Base-by-base conservation (phyloP, 2,888 invertebrate species). In the Yponomeuta plumbellus region DNA sequence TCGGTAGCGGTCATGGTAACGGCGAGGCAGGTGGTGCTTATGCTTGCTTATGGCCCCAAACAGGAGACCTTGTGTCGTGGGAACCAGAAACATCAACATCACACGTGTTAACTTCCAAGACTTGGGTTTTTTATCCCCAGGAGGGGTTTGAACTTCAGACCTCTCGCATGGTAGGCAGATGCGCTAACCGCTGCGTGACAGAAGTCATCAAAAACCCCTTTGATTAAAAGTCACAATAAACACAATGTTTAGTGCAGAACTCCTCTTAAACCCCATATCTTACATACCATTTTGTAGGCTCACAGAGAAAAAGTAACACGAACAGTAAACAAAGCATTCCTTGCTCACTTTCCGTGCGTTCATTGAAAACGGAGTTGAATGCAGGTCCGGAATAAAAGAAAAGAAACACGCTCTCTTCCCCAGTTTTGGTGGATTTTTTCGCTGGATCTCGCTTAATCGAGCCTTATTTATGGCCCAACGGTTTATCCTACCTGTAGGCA, bases 371-470 rank as follows among this genome's bases (percentile, higher is more conserved):
- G 44, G 44, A 52, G 17, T 6, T 52, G 44, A 52, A 52, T 52
- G 44, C 44, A 13, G 3, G 44, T 17, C 44, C 44, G 44, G 44
- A 52, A 13, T 52, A 52, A 52, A 52, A 52, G 44, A 17, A 52
- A 17, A 13, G 44, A 17, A 52, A 5, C 44, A 17, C 44, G 8
- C 8, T 34, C 34, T 52, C 44, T 52, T 52, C 17, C 44, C 44
- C 44, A 13, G 44, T 17, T 52, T 59, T 59, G 21, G 34, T 21
- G 59, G 59, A 22, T 23, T 59, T 59, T 59, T 59, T 59, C 59
- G 10, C 13, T 21, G 23, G 22, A 59, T 59, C 22, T 59, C 59
- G 59, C 59, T 59, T 59, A 59, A 59, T 59, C 59, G 59, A 59
- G 59, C 13, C 11, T 59, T 59, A 59, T 59, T 59, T 59, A 59